These are phyloP conservation scores for Ophonus ardosiacus DNA, from an alignment of 2,888 invertebrate species.

Conservation along the genomic window DNA sequence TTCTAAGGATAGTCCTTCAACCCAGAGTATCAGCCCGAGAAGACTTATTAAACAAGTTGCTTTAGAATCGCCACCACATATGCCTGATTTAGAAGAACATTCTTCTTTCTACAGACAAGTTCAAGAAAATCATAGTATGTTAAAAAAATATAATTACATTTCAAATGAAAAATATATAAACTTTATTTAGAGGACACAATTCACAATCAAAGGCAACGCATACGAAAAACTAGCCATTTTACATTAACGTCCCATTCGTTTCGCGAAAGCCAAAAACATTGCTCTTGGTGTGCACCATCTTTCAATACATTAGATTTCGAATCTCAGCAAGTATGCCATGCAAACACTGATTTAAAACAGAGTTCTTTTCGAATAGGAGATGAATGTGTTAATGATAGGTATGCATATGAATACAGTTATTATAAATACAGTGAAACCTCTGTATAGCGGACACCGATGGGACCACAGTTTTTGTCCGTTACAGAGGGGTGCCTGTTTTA, in stretches of 20 bases:
- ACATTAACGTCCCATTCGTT: slow-evolving; percentile 77
- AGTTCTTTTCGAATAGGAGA: slow-evolving; percentile 84
- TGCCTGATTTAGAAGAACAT: slow-evolving; percentile 72
- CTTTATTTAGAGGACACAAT: slow-evolving; percentile 70
- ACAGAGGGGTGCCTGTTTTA: too few species aligned
- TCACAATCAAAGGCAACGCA: slow-evolving; percentile 77
- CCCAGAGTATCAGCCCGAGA: slow-evolving; percentile 81
- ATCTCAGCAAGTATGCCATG: slow-evolving; percentile 58
- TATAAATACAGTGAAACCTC: too few species aligned
- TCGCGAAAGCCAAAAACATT: slow-evolving; percentile 77
- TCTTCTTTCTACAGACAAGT: slow-evolving; percentile 58
- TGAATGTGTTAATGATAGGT: slow-evolving; percentile 84
- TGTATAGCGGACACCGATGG: too few species aligned
- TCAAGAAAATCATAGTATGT: slow-evolving; percentile 57
- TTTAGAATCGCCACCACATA: slow-evolving; percentile 81
- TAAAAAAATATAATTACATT: background rate
- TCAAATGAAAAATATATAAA: background rate
- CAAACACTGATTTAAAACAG: slow-evolving; percentile 76
- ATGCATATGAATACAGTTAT: slow-evolving; percentile 65
- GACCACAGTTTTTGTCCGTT: too few species aligned
- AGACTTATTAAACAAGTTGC: slow-evolving; percentile 84
- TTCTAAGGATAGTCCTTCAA: slow-evolving; percentile 67
- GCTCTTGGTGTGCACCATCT: slow-evolving; percentile 77
- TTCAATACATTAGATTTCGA: slow-evolving; percentile 59
- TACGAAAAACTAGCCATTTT: slow-evolving; percentile 78